Base-by-base conservation (phyloP, 2,113 vertebrate species). In the Plestiodon gilberti region DNA sequence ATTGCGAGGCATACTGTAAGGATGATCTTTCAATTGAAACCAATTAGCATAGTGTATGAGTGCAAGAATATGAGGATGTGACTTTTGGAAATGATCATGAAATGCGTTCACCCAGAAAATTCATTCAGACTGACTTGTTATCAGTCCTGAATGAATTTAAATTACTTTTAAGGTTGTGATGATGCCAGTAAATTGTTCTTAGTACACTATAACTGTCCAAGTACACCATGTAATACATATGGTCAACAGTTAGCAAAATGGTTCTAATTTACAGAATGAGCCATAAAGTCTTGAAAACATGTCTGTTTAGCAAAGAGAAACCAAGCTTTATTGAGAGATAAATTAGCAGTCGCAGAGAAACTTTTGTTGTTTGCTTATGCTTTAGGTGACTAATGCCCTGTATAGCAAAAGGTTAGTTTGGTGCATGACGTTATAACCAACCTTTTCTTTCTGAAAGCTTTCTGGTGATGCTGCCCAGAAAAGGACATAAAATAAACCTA, bases 91-190 rank as follows among this genome's bases (percentile, higher is more conserved):
- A 94, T 90, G 83, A 90, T 92, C 38, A 25, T 48, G 76, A 89
- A 91, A 87, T 88, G 74, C 87, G 93, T 91, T 76, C 55, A 80
- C 23, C 0, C 79, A 90, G 74, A 92, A 83, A 90, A 90, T 92
- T 82, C 23, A 86, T 65, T 88, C 88, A 89, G 74, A 76, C 82
- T 73, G 65, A 85, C 92, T 94, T 93, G 81, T 88, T 94, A 87
- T n/a, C 90, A 83, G 52, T 91, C 87, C 62, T 90, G 92, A 93
- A 90, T 94, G 91, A 85, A 91, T 91, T 92, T 95, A 94, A 88
- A 93, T 94, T 91, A 94, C 89, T 95, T 95, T 88, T 83, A 93
- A 82, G 79, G 6, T 91, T 91, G 83, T 90, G 92, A 85, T 93
- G 86, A 82, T 93, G 86, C 84, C 87, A 90, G 76, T 93, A 86